These are phyloP conservation scores for Parauchenoglanis punctatus DNA, from an alignment of 2,797 vertebrate species.

Conservation along the genomic window DNA sequence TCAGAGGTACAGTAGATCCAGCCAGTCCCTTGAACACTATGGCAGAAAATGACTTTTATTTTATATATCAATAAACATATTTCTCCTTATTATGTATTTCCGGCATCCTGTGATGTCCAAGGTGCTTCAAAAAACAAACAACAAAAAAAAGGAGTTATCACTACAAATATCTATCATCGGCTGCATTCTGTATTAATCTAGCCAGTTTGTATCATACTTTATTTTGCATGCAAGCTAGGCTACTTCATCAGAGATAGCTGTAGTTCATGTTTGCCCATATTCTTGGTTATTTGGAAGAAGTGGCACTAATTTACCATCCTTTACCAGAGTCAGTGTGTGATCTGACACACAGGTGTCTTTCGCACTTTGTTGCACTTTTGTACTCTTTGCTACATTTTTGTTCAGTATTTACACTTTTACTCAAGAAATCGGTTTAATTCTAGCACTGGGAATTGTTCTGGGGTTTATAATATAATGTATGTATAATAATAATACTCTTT, in stretches of 20 bases:
- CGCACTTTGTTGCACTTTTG: no score
- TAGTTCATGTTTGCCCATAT: neutral
- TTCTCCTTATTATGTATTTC: neutral
- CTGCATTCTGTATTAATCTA: neutral
- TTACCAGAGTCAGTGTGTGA: neutral
- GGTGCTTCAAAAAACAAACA: neutral
- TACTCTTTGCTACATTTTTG: no score
- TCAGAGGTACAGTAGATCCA: neutral
- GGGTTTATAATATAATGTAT: no score
- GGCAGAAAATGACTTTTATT: neutral
- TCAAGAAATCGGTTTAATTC: no score
- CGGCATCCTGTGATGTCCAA: neutral
- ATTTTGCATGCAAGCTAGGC: neutral
- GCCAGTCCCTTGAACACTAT: no score
- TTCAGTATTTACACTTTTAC: no score
- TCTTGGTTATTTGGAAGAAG: neutral
- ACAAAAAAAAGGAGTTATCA: neutral
- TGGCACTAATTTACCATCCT: neutral
- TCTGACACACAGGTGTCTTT: no score
- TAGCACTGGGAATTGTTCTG: no score
- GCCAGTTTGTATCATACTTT: neutral
- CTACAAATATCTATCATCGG: neutral
- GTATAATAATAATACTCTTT: no score
- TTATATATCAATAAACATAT: neutral
- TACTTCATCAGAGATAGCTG: neutral